These are phyloP conservation scores for Chrysoperla carnea DNA, from an alignment of 1,140 invertebrate genomes.

Conservation along the genomic window DNA sequence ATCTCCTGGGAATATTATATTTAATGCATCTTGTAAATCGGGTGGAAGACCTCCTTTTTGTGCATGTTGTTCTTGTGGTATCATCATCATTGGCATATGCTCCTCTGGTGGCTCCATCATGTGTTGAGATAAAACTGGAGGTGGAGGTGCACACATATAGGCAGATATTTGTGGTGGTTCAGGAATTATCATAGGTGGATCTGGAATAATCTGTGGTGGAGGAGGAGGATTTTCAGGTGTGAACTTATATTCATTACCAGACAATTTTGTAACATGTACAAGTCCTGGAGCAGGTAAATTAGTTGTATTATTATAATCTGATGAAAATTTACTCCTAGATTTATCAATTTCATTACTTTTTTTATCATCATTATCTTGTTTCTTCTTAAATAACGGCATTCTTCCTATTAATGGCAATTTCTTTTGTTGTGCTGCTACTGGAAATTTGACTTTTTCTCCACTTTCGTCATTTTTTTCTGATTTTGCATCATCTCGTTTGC, in stretches of 20 bases:
- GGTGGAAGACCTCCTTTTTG: constrained; percentile 27
- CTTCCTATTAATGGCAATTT: constrained; percentile 50
- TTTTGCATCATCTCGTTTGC: constrained; percentile 21
- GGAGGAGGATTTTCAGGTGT: constrained; percentile 18
- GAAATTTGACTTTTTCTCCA: neutral
- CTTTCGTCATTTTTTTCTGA: constrained; percentile 17
- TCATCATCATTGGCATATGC: neutral
- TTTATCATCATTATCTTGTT: constrained; percentile 21
- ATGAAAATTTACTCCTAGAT: constrained; percentile 9
- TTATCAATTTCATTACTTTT: constrained; percentile 7
- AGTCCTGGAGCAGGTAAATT: constrained; percentile 24
- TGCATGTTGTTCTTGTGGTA: neutral
- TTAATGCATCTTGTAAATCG: constrained; percentile 49
- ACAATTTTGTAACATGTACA: constrained; percentile 33
- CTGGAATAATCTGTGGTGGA: constrained; percentile 15
- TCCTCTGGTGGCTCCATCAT: neutral
- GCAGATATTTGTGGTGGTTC: constrained; percentile 2
- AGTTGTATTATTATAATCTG: neutral
- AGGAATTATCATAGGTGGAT: constrained; percentile 8
- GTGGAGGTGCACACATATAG: neutral
- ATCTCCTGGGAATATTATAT: constrained; percentile 45
- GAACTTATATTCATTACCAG: constrained; percentile 15
- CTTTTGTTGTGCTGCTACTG: constrained; percentile 17
- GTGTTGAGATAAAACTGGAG: neutral
- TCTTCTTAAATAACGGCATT: constrained; percentile 45